Percentiles rank a stretch among this genome's conserved stretches.
phyloP scores from a whole-genome alignment of 1,140 invertebrate species.

The Dendrolimus kikuchii region DNA sequence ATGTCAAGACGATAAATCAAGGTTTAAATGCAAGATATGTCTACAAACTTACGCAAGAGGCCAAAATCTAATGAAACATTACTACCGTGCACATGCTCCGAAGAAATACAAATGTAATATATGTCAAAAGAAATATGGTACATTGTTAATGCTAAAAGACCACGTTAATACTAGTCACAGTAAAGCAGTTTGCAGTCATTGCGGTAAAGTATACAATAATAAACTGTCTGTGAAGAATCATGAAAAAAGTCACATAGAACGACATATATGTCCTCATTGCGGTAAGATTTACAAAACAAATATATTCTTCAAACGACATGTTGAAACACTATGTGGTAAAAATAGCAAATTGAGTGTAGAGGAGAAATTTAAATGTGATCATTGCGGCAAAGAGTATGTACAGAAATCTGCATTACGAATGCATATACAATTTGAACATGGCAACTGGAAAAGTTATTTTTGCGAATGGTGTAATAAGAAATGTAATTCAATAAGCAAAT shows the following conservation, averaged over 20 bases:
- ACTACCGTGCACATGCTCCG: slow-evolving; percentile 19
- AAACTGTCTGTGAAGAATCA: slow-evolving; percentile 13
- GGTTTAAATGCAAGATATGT: slow-evolving; percentile 20
- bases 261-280: slow-evolving; percentile 15
- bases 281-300: slow-evolving; percentile 17
- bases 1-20: slow-evolving; percentile 5
- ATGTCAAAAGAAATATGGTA: slow-evolving; percentile 15
- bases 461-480: slow-evolving; percentile 23
- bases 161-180: slow-evolving; percentile 14
- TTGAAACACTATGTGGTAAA: slow-evolving; percentile 11
- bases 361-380: slow-evolving; percentile 16
- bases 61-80: slow-evolving; percentile 19
- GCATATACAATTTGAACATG: slow-evolving; percentile 23
- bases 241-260: slow-evolving; percentile 13
- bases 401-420: slow-evolving; percentile 9
- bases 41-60: slow-evolving; percentile 5
- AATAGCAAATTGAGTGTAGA: slow-evolving; percentile 7
- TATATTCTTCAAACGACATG: slow-evolving; percentile 12
- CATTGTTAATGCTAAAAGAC: slow-evolving; percentile 4
- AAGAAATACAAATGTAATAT: slow-evolving; percentile 17
- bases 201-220: slow-evolving; percentile 18
- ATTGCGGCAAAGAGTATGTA: slow-evolving; percentile 20
- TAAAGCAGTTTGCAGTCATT: slow-evolving; percentile 12
- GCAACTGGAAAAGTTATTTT: slow-evolving; percentile 7
- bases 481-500: slow-evolving; percentile 13